phyloP scores from a whole-genome alignment of 2,113 vertebrate genomes.

The Cisticola juncidis region DNA sequence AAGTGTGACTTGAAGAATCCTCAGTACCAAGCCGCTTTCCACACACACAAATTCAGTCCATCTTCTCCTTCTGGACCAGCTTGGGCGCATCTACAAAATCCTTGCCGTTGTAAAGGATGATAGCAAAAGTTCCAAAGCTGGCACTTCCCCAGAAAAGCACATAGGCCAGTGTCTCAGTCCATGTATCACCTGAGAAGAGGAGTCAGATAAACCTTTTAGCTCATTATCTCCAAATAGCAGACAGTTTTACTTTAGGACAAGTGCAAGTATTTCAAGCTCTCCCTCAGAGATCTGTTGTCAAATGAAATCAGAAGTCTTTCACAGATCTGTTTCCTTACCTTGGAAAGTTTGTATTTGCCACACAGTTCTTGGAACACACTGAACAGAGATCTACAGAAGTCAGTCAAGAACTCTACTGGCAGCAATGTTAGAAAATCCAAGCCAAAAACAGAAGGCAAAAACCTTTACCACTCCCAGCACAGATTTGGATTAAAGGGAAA shows the following conservation, averaged over 20 bases:
- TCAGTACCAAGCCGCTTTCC: conserved; percentile 91
- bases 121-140: conserved; percentile 86
- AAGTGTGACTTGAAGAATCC: conserved; percentile 77
- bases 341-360: background rate
- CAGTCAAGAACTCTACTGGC: background rate
- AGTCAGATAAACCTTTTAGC: background rate
- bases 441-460: background rate
- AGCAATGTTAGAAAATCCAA: background rate
- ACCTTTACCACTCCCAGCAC: background rate
- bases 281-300: background rate
- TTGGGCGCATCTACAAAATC: conserved; percentile 94
- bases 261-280: background rate
- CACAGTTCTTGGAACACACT: background rate
- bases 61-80: conserved; percentile 95
- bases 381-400: background rate
- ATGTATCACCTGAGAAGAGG: conserved; percentile 85
- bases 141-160: conserved; percentile 94
- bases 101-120: conserved; percentile 93
- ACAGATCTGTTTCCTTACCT: background rate
- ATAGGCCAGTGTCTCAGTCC: conserved; percentile 94
- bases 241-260: background rate
- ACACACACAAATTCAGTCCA: conserved; percentile 99
- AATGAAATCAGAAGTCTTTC: background rate
- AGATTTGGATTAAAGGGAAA: background rate
- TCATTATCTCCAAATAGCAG: background rate